Percentiles rank a stretch among this genome's conserved stretches.
These are phyloP conservation scores for Pygoscelis antarcticus DNA, from an alignment of 2,113 vertebrate genomes.

Conservation along the genomic window DNA sequence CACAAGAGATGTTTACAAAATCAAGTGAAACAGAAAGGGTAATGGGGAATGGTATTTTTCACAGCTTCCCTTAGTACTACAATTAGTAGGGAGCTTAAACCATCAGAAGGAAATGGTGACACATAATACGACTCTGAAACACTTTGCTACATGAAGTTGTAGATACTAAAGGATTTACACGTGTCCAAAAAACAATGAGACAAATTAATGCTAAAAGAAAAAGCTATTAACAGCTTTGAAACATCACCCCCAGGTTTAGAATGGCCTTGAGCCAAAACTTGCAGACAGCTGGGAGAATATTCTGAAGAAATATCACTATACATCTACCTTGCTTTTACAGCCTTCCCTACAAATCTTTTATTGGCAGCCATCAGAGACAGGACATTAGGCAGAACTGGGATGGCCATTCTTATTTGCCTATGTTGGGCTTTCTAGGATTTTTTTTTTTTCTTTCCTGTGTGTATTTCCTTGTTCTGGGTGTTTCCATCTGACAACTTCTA, in stretches of 20 bases:
- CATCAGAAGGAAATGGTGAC: neutral
- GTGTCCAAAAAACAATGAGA: neutral
- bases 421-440: neutral
- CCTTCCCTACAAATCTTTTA: neutral
- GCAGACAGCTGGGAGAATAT: neutral
- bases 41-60: neutral
- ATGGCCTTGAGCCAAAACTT: neutral
- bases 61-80: neutral
- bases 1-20: neutral
- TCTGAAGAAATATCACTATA: neutral
- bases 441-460: neutral
- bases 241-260: neutral
- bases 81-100: neutral
- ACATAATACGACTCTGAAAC: neutral
- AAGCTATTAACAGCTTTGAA: neutral
- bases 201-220: neutral
- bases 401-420: neutral
- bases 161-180: neutral
- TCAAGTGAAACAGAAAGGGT: neutral
- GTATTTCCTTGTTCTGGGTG: neutral
- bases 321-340: neutral
- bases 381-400: neutral
- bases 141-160: neutral
- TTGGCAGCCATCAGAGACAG: neutral
- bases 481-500: neutral